Conservation (phyloP, 2,888 invertebrate genomes). For the Drosophila sordidula region DNA sequence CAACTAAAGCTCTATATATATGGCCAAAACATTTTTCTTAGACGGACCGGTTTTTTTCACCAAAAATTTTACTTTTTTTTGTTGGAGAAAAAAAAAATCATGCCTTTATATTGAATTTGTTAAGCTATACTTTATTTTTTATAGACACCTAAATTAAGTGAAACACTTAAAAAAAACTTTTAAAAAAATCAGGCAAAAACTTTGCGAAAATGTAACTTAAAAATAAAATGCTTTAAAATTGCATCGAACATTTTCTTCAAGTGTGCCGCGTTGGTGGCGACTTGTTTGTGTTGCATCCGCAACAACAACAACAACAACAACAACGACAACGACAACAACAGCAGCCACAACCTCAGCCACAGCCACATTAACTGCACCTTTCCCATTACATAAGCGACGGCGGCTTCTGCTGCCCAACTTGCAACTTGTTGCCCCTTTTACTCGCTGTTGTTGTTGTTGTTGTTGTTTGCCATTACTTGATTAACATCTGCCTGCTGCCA, state of each 20-base stretch:
- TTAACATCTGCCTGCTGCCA: slow-evolving; percentile 15
- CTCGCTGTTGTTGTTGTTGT: neutral
- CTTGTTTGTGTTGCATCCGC: slow-evolving; percentile 57
- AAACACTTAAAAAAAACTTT: too few relatives aligned
- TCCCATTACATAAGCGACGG: slow-evolving; percentile 52
- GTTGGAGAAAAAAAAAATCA: too few relatives aligned
- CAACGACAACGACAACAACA: slow-evolving; percentile 9
- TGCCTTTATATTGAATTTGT: too few relatives aligned
- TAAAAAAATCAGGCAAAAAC: too few relatives aligned
- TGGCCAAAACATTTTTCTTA: too few relatives aligned
- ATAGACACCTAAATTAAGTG: too few relatives aligned
- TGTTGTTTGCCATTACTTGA: slow-evolving; percentile 5
- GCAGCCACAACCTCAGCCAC: slow-evolving; percentile 15
- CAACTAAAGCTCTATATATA: too few relatives aligned
- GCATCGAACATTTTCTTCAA: neutral
- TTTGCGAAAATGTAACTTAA: too few relatives aligned
- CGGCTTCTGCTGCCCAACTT: slow-evolving; percentile 20
- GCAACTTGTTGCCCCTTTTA: slow-evolving; percentile 42
- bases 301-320: slow-evolving; percentile 16
- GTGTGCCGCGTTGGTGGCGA: slow-evolving; percentile 39
- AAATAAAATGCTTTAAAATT: too few relatives aligned
- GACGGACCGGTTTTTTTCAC: too few relatives aligned
- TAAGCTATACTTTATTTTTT: too few relatives aligned
- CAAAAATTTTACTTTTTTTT: too few relatives aligned
- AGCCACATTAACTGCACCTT: slow-evolving; percentile 53